Evolutionary conservation across 2,888 invertebrate species (phyloP).

Genomic region (Ochlodes sylvanus): DNA sequence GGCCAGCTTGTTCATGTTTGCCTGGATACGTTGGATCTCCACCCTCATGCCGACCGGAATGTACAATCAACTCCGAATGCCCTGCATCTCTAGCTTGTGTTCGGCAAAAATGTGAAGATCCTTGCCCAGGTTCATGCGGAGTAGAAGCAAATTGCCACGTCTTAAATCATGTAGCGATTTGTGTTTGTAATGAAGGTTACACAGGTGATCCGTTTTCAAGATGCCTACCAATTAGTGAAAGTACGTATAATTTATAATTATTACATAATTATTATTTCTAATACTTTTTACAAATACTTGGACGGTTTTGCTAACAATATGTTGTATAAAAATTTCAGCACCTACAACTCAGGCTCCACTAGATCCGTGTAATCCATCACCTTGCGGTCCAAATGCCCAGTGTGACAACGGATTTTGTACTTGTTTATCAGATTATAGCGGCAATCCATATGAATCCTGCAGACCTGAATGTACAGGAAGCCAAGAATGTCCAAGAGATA

Average conservation of each 20-base stretch:
- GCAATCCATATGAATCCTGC: constrained; percentile 89
- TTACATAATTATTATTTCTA: constrained; percentile 1
- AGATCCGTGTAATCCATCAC: constrained; percentile 89
- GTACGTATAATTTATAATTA: constrained; percentile 49
- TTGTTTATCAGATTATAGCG: constrained; percentile 88
- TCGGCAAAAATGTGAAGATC: constrained; percentile 92
- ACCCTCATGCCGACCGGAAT: constrained; percentile 92
- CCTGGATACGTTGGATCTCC: constrained; percentile 92
- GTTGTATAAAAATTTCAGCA: constrained; percentile 51
- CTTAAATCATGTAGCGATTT: constrained; percentile 92
- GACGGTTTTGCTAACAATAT: not conserved
- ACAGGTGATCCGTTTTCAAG: constrained; percentile 93
- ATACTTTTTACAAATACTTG: constrained; percentile 7
- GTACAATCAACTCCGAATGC: constrained; percentile 92
- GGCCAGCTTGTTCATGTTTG: constrained; percentile 91
- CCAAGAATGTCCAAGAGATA: constrained; percentile 88
- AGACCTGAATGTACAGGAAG: constrained; percentile 90
- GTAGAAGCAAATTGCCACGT: constrained; percentile 92
- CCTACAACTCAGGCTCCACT: constrained; percentile 68
- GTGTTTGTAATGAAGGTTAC: constrained; percentile 90
- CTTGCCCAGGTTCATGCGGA: constrained; percentile 93
- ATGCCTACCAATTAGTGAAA: constrained; percentile 86
- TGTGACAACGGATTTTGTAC: constrained; percentile 89
- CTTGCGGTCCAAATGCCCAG: constrained; percentile 89
- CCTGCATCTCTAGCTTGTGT: constrained; percentile 91